These are phyloP conservation scores for Drosophila asahinai DNA, from an alignment of 1,140 invertebrate species.

Conservation along the genomic window DNA sequence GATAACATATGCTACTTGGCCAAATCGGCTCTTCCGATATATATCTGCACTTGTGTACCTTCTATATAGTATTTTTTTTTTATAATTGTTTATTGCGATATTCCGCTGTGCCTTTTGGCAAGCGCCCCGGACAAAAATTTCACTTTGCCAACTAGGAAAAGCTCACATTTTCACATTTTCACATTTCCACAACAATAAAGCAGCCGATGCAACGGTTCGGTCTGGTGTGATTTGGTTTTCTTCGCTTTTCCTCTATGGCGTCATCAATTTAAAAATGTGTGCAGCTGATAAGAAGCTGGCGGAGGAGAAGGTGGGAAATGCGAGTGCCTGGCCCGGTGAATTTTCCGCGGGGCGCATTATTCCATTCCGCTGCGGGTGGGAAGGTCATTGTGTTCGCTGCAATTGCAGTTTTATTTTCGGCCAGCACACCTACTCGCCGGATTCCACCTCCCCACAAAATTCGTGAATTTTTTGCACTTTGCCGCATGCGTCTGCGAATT, in stretches of 20 bases:
- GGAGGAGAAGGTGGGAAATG: slow-evolving; percentile 19
- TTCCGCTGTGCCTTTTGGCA: slow-evolving; percentile 39
- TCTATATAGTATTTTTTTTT: slow-evolving; percentile 23
- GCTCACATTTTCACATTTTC: slow-evolving; percentile 65
- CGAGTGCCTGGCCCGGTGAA: slow-evolving; percentile 34
- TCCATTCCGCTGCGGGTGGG: slow-evolving; percentile 36
- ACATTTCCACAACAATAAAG: slow-evolving; percentile 54
- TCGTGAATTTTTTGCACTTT: slow-evolving; percentile 58
- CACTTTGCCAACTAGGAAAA: slow-evolving; percentile 70
- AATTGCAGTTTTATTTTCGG: slow-evolving; percentile 58
- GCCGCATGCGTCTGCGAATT: slow-evolving; percentile 61
- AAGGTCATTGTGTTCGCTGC: slow-evolving; percentile 72
- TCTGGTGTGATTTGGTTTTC: slow-evolving; percentile 22
- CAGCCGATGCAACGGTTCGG: slow-evolving; percentile 19
- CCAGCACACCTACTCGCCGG: slow-evolving; percentile 22
- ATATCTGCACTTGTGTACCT: slow-evolving; percentile 23
- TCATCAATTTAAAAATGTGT: slow-evolving; percentile 75
- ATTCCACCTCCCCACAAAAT: background rate
- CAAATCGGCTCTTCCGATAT: slow-evolving; percentile 40
- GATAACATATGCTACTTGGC: slow-evolving; percentile 68
- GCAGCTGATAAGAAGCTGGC: slow-evolving; percentile 63
- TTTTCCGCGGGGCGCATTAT: slow-evolving; percentile 10
- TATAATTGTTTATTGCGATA: slow-evolving; percentile 69
- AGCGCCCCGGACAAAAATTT: slow-evolving; percentile 66
- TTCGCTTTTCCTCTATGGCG: slow-evolving; percentile 43